A percentile compares a stretch with the other conserved stretches of the same genome.
Evolutionary conservation across 2,888 invertebrate genomes (phyloP).

Genomic region (Desoria tigrina): DNA sequence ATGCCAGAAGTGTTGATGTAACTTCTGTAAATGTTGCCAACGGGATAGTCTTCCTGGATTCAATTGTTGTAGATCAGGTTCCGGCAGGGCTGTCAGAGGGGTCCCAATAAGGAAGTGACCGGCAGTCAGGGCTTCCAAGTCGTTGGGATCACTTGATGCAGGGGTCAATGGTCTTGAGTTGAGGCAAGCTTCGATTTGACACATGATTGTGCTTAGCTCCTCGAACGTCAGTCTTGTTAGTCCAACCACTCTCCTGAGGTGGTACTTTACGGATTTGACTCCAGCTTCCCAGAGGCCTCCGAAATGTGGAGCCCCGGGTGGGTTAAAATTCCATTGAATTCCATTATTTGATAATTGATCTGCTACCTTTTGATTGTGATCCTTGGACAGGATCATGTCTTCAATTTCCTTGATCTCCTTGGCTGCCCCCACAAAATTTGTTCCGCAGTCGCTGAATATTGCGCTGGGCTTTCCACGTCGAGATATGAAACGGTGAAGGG

Average conservation of each 20-base stretch:
- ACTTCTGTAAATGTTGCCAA: too few relatives aligned
- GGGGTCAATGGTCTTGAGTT: constrained; percentile 55
- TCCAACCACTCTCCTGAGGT: constrained; percentile 53
- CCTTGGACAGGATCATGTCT: background rate
- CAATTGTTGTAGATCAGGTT: too few relatives aligned
- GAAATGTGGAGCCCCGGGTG: constrained; percentile 55
- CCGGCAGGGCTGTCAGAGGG: too few relatives aligned
- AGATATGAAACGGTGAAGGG: constrained; percentile 54
- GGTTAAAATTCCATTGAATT: constrained; percentile 55
- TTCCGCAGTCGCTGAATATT: constrained; percentile 55
- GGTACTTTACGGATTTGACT: constrained; percentile 55
- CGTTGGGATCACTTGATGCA: constrained; percentile 46
- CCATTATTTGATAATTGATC: constrained; percentile 30
- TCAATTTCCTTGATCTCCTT: constrained; percentile 42
- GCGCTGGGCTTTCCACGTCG: constrained; percentile 52
- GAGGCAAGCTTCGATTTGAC: constrained; percentile 55
- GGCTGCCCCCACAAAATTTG: constrained; percentile 28
- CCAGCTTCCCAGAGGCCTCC: constrained; percentile 56
- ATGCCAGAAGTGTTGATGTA: too few relatives aligned
- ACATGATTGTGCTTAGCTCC: constrained; percentile 54
- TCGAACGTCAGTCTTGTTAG: constrained; percentile 53
- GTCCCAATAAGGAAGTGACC: constrained; percentile 41
- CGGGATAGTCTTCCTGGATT: too few relatives aligned
- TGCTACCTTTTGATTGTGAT: background rate
- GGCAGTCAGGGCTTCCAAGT: constrained; percentile 51